These are phyloP conservation scores for Temnothorax longispinosus DNA, from an alignment of 1,140 invertebrate genomes.

Conservation along the genomic window DNA sequence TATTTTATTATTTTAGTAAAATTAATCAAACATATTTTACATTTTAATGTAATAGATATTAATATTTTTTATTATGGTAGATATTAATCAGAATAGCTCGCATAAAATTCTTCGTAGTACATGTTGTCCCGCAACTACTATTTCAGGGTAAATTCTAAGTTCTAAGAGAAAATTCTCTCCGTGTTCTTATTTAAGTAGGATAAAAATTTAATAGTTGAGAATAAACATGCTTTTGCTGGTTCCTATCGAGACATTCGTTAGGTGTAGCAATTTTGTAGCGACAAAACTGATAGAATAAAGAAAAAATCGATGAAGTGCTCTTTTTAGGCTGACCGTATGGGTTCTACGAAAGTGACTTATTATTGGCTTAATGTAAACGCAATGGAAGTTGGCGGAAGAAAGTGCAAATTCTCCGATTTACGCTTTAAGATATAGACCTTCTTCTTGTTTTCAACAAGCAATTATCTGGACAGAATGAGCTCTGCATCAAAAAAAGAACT, in stretches of 20 bases:
- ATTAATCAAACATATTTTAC: too few relatives aligned
- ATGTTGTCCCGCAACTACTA: too few relatives aligned
- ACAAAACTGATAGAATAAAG: conserved; percentile 36
- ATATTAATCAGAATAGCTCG: too few relatives aligned
- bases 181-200: neutral
- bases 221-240: neutral
- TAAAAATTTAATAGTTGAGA: neutral
- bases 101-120: too few relatives aligned
- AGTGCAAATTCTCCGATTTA: conserved; percentile 49
- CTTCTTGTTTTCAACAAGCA: conserved; percentile 64
- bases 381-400: conserved; percentile 27
- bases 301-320: conserved; percentile 54
- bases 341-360: conserved; percentile 54
- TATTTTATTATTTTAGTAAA: too few relatives aligned
- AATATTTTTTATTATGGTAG: too few relatives aligned
- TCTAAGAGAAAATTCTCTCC: too few relatives aligned
- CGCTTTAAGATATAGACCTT: conserved; percentile 35
- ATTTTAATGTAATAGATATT: too few relatives aligned
- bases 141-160: too few relatives aligned
- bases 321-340: conserved; percentile 50
- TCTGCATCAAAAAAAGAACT: conserved; percentile 72
- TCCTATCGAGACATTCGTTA: conserved; percentile 17
- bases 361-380: conserved; percentile 52
- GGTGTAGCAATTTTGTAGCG: conserved; percentile 27
- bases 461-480: conserved; percentile 78